phyloP scores from a whole-genome alignment of 2,888 invertebrate genomes.

The Julus scanicus region DNA sequence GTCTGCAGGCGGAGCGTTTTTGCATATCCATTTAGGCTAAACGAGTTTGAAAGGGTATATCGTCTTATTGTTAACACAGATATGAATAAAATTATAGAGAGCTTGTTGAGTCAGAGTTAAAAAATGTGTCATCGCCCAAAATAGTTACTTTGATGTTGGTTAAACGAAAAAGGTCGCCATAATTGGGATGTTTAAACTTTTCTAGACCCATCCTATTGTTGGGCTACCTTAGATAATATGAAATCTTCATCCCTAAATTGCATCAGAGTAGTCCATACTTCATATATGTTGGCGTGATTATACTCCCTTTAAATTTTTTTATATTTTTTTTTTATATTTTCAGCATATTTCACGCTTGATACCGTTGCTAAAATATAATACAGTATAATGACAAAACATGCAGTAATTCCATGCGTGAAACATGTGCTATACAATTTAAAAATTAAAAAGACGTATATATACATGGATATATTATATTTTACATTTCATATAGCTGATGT shows the following conservation, averaged over 20 bases:
- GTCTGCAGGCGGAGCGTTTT: neutral
- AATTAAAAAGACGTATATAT: too few species aligned
- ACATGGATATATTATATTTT: too few species aligned
- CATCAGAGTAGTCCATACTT: neutral
- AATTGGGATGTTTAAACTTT: neutral
- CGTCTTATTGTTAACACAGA: neutral
- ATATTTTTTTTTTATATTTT: neutral
- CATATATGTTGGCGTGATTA: neutral
- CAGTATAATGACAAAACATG: too few species aligned
- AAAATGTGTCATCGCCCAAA: slow-evolving; percentile 27
- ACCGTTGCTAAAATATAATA: neutral
- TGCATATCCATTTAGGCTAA: neutral
- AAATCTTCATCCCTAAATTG: neutral
- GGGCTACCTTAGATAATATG: neutral
- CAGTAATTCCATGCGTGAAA: neutral
- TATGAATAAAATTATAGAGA: neutral
- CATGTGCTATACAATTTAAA: neutral
- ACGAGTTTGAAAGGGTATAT: neutral
- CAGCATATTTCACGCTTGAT: neutral
- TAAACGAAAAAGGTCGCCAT: neutral
- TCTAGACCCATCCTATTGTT: slow-evolving; percentile 9
- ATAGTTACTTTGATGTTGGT: neutral
- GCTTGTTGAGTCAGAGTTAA: neutral
- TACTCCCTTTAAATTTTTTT: too few species aligned
- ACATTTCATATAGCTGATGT: too few species aligned